These are phyloP conservation scores for Picus viridis DNA, from an alignment of 2,797 vertebrate genomes.

Conservation along the genomic window DNA sequence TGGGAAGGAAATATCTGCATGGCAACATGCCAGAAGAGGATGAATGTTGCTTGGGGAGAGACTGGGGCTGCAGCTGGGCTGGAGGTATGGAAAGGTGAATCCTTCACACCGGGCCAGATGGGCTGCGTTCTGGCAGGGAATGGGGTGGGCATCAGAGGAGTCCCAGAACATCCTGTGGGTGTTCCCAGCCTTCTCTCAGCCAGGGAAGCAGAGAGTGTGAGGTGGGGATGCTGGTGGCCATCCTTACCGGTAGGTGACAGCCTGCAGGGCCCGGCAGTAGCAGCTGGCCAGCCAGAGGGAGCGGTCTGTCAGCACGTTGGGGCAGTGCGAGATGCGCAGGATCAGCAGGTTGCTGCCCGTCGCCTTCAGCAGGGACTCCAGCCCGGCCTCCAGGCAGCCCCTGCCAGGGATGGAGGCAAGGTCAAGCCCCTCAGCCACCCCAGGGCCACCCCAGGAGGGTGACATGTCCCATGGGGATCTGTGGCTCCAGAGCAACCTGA, in stretches of 20 bases:
- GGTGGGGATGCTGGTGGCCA: rapidly evolving
- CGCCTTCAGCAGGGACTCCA: constrained; percentile 95
- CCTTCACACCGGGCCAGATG: rapidly evolving
- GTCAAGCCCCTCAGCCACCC: rapidly evolving
- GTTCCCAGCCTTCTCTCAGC: not conserved
- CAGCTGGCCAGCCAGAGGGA: constrained; percentile 99
- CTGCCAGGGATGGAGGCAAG: constrained; percentile 66
- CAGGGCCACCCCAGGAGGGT: not conserved
- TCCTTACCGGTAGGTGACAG: constrained; percentile 93
- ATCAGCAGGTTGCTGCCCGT: constrained; percentile 96
- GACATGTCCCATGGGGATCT: rapidly evolving
- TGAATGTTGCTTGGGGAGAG: not conserved
- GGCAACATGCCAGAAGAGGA: not conserved
- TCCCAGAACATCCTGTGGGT: not conserved
- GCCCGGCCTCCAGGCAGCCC: constrained; percentile 94
- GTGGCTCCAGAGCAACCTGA: not conserved
- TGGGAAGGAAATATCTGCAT: not conserved
- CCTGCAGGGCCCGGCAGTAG: constrained; percentile 96
- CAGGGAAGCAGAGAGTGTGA: not conserved
- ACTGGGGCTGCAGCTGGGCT: not conserved
- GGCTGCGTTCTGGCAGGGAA: not conserved
- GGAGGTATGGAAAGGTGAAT: not conserved
- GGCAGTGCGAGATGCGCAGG: constrained; percentile 96
- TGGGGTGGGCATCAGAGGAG: not conserved
- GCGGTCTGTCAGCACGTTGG: constrained; percentile 97